Evolutionary conservation across 2,888 invertebrate genomes (phyloP).

Genomic region (Coenonympha glycerion): DNA sequence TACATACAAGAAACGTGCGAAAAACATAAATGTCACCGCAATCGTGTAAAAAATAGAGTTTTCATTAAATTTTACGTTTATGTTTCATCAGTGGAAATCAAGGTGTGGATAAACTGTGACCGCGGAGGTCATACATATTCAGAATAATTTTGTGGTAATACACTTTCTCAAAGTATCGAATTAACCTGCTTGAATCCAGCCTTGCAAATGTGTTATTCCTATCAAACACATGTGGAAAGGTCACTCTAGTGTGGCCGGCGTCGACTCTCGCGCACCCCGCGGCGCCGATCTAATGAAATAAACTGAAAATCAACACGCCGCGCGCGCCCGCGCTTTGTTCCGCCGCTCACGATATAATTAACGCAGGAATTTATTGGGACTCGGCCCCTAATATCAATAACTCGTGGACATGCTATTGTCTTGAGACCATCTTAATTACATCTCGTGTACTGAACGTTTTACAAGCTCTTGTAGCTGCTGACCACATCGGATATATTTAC

Average conservation of each 20-base stretch:
- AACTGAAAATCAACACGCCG: conserved; percentile 74
- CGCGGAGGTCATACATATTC: too few relatives aligned
- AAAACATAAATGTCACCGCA: too few relatives aligned
- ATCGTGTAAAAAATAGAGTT: too few relatives aligned
- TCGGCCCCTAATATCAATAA: conserved; percentile 45
- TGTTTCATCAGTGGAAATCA: too few relatives aligned
- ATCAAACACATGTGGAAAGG: conserved; percentile 18
- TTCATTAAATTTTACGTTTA: too few relatives aligned
- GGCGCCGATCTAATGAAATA: conserved; percentile 74
- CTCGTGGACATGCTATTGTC: conserved; percentile 55
- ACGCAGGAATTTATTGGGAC: conserved; percentile 63
- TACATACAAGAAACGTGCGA: too few relatives aligned
- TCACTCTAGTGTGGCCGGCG: conserved; percentile 41
- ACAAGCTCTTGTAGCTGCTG: conserved; percentile 8
- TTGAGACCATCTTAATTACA: conserved; percentile 32
- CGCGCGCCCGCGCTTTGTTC: conserved; percentile 37
- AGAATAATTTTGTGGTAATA: too few relatives aligned
- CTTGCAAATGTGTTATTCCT: conserved; percentile 7
- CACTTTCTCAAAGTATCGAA: too few relatives aligned
- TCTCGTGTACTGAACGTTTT: conserved; percentile 11
- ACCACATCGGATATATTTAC: conserved; percentile 1
- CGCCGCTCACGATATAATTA: conserved; percentile 66
- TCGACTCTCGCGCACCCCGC: conserved; percentile 61
- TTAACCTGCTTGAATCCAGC: too few relatives aligned
- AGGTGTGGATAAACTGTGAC: too few relatives aligned